Base-by-base conservation (phyloP, 2,113 vertebrate genomes). In the Toxostoma redivivum region DNA sequence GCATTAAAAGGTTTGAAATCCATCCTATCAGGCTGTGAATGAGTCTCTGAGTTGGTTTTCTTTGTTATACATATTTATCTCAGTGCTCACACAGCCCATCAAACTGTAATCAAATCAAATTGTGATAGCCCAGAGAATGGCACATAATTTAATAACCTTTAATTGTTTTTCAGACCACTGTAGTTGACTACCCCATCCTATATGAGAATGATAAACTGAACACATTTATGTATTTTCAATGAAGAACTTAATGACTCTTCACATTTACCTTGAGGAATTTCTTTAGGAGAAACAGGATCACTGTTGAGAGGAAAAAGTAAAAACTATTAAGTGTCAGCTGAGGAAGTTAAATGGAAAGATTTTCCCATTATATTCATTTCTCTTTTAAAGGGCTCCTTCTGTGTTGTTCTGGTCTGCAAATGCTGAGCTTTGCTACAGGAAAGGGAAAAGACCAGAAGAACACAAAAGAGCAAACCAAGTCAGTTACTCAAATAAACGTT, bases 221-320 rank as follows among this genome's bases (percentile, higher is more conserved):
- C 10, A 69, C 19, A 25, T 31, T 44, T 12, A 28, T 0, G 0
- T 27, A 45, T 27, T 33, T 14, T 14, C 8, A 31, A 77, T 10
- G 56, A 90, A 30, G 24, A 86, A 37, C 22, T 77, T 38, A 10
- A 37, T 10, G n/a, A 23, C 5, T 90, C 64, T 18, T 18, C 85
- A 91, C 85, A 33, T 28, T 95, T 97, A 98, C 98, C 97, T 97
- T 78, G 92, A 74, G 78, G 58, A 47, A 69, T 44, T 90, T 87
- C 94, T 93, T 97, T 15, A 58, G 28, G 28, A 62, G 47, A 70
- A 65, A 50, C 35, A 60, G 82, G 54, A 42, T 21, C 84, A 37
- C 53, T 95, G 61, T 38, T 69, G 78, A 71, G 44, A 94, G 45
- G 24, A 81, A 91, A 54, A 81, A 30, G 48, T n/a, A 91, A 84